Conservation (phyloP, 2,888 invertebrate species). For the Lomographa bimaculata region DNA sequence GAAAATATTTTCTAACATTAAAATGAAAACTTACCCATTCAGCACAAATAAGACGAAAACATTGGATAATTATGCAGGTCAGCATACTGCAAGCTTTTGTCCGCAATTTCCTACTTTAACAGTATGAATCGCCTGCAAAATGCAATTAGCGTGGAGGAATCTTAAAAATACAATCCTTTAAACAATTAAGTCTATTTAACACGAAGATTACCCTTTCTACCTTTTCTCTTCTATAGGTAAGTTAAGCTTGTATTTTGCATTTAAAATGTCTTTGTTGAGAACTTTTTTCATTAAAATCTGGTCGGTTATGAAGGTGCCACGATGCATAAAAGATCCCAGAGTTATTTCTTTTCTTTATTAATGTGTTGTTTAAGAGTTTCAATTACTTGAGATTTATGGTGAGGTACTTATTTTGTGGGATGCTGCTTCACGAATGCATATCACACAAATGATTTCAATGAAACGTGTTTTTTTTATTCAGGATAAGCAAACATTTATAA, state of each 20-base stretch:
- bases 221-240: constrained; percentile 24
- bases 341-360: constrained; percentile 37
- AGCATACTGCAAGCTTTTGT: constrained; percentile 10
- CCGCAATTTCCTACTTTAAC: constrained; percentile 6
- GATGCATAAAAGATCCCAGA: constrained; percentile 56
- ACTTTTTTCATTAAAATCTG: constrained; percentile 66
- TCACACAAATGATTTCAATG: too few relatives aligned
- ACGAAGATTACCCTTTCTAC: constrained; percentile 30
- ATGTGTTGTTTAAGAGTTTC: constrained; percentile 15
- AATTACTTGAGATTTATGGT: constrained; percentile 12
- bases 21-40: constrained; percentile 29
- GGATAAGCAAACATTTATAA: too few relatives aligned
- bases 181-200: constrained; percentile 43
- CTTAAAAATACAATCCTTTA: constrained; percentile 28
- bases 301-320: constrained; percentile 49
- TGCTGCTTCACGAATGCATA: too few relatives aligned
- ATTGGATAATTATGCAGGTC: constrained; percentile 9
- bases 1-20: constrained; percentile 2
- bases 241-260: constrained; percentile 52
- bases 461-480: too few relatives aligned
- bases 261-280: constrained; percentile 57
- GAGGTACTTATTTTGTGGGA: neutral
- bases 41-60: constrained; percentile 24
- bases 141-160: constrained; percentile 24
- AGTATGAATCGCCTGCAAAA: constrained; percentile 12